Evolutionary conservation across 2,113 vertebrate genomes (phyloP).

Genomic region (Pseudopodoces humilis): DNA sequence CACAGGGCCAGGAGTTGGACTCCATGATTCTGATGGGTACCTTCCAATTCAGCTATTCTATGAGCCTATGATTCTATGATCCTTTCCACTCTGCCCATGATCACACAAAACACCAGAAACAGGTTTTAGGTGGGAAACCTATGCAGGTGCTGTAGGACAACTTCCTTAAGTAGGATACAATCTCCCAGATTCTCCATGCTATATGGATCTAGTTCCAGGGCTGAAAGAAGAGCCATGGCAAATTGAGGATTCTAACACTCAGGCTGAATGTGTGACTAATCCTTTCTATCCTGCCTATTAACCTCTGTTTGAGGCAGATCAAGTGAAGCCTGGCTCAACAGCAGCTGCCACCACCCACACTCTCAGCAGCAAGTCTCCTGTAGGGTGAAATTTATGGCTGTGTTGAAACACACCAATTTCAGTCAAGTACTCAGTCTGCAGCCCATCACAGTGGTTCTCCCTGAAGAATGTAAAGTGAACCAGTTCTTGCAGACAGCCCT

Average conservation of each 20-base stretch:
- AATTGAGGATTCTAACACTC: neutral
- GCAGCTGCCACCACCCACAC: neutral
- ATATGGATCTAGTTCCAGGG: neutral
- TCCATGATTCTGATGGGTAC: neutral
- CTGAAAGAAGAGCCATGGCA: neutral
- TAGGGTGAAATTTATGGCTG: neutral
- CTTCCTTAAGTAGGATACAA: neutral
- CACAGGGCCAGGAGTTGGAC: neutral
- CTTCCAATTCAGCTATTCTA: neutral
- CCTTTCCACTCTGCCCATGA: neutral
- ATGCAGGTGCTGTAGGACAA: neutral
- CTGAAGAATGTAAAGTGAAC: neutral
- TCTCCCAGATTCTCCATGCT: neutral
- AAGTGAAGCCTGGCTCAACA: neutral
- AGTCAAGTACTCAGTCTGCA: neutral
- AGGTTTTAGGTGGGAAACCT: neutral
- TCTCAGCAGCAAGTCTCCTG: neutral
- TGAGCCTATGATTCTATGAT: neutral
- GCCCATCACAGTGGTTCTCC: neutral
- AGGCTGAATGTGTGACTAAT: neutral
- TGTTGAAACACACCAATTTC: neutral
- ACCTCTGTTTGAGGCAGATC: neutral
- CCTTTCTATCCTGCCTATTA: neutral
- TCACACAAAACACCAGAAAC: neutral
- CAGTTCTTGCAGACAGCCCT: neutral